Evolutionary conservation across 2,888 invertebrate genomes (phyloP), one percentile per base, ranked within the genome.

Genomic region (Andrena fulva): DNA sequence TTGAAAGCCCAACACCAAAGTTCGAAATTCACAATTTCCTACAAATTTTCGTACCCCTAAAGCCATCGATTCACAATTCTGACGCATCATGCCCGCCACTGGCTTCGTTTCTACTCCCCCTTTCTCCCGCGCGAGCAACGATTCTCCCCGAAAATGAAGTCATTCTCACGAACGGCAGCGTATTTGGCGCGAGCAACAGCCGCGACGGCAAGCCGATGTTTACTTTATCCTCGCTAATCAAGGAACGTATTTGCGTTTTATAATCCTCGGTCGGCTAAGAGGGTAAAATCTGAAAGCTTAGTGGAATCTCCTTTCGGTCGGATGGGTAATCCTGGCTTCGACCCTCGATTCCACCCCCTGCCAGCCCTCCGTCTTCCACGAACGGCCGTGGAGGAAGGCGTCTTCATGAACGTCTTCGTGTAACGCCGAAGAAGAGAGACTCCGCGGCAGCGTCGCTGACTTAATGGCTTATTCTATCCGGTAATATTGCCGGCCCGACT

Each of bases 201-300:
- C 86, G 80, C 85, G 86, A 78, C 70, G 84, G 83, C 87, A 85
- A 85, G 86, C 89, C 91, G 90, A 92, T 92, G 92, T 93, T 93
- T 92, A 92, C 92, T 92, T 92, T 93, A 92, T 92, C 91, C 91
- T 89, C 90, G 85, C 93, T 92, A 93, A 93, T 93, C 93, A 93
- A 92, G 92, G 91, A 90, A 92, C 92, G 93, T 93, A 94, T 93
- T 93, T 93, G 93, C 93, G 92, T 93, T 93, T 93, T 93, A 93
- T 93, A 93, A 93, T 93, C 92, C 93, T 90, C 88, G 92, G 93
- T 91, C 90, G 91, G 88, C 91, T 91, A 90, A 91, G 93, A 93
- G 92, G 93, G 93, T 92, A 90, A 92, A 93, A 93, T 93, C 92
- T 92, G 92, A 92, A 93, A 92, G 93, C 92, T 93, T 93, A 93